Evolutionary conservation across 1,140 invertebrate species (phyloP), one percentile per base, ranked within the genome.

Genomic region (Agrypnia vestita): DNA sequence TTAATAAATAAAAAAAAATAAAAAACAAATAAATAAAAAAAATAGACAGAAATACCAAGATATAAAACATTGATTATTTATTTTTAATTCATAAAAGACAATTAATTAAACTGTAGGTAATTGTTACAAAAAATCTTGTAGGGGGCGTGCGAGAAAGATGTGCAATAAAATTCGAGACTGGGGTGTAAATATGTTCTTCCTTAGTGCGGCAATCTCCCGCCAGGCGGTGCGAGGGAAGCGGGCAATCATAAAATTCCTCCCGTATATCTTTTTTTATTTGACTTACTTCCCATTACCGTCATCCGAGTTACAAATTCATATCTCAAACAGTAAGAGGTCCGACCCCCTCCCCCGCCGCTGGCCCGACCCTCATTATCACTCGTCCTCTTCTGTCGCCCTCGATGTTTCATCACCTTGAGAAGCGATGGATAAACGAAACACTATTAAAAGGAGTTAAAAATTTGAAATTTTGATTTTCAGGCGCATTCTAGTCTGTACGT

Each of bases 251-350:
- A 82, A 82, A 82, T 76, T 76, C 73, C 21, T 35, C 46, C 69
- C 80, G 80, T 82, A 82, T 82, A 82, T 82, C 80, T 82, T 78
- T 78, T 81, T 81, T 82, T 78, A 78, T 82, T 79, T 78, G 76
- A 78, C 76, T 78, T 79, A 79, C 76, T 79, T 75, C 71, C 80
- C 80, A 82, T 82, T 82, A 82, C 80, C 76, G 80, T 82, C 80
- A 82, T 79, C 76, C 80, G 69, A 69, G 80, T 82, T 82, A 82
- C 80, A 82, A 82, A 82, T 82, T 82, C 80, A 82, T 82, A 82
- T 82, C 76, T 82, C 80, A 79, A 81, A 81, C 80, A 81, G 80
- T 81, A 49, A 81, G 80, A 81, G 80, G 80, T 78, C 80, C 43
- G 13, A 55, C 75, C 10, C 13, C 78, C 49, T 44, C n/a, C 71